Conservation (phyloP, 1,140 invertebrate genomes). For the Oryctes rhinoceros region DNA sequence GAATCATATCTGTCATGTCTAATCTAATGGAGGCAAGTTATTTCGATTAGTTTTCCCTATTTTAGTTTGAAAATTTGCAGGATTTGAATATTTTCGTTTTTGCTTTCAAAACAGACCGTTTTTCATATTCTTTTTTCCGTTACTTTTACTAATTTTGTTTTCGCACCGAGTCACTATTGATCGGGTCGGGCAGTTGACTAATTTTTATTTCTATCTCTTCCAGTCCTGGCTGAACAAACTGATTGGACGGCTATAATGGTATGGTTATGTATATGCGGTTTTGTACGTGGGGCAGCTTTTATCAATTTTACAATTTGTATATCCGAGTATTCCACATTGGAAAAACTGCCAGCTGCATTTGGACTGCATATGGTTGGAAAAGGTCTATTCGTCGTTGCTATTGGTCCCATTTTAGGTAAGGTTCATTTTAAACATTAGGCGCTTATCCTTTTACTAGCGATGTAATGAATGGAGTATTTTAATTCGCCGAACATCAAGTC, state of each 20-base stretch:
- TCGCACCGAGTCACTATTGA: conserved; percentile 48
- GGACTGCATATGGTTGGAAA: conserved; percentile 81
- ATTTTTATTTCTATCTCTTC: conserved; percentile 58
- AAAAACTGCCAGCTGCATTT: conserved; percentile 78
- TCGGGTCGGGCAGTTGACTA: conserved; percentile 6
- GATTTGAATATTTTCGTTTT: conserved; percentile 31
- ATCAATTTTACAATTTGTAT: conserved; percentile 79
- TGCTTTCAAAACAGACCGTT: conserved; percentile 24
- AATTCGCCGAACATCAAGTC: too few relatives aligned
- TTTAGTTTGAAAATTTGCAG: neutral
- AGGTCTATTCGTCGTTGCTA: conserved; percentile 72
- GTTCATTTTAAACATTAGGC: too few relatives aligned
- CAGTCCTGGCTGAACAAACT: conserved; percentile 73
- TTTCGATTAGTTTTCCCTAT: conserved; percentile 20
- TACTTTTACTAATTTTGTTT: conserved; percentile 46
- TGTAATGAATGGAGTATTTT: too few relatives aligned
- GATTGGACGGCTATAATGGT: conserved; percentile 72
- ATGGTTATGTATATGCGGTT: conserved; percentile 74
- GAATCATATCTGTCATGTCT: neutral
- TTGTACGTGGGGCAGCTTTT: conserved; percentile 75
- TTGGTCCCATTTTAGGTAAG: conserved; percentile 77
- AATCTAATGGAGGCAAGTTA: conserved; percentile 29
- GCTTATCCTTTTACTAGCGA: too few relatives aligned
- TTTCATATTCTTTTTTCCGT: conserved; percentile 3
- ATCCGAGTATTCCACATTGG: conserved; percentile 75